Percentiles rank a stretch among this genome's conserved stretches.
Evolutionary conservation across 2,888 invertebrate species (phyloP).

Genomic region (Gari tellinella): DNA sequence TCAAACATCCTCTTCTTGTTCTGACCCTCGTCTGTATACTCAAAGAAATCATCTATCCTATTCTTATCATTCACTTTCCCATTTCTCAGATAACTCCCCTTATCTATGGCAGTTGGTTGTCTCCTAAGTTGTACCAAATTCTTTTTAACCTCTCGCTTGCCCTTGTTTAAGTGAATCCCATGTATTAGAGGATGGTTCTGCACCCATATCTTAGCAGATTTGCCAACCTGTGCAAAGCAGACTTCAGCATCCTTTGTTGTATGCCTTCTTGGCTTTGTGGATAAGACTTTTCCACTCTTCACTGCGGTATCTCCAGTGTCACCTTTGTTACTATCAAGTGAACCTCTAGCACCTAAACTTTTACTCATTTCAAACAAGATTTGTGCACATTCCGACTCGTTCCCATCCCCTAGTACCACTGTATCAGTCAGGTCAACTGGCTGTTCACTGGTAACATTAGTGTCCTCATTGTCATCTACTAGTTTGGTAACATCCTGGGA

Average conservation of each 20-base stretch:
- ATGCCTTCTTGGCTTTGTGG: slow-evolving; percentile 40
- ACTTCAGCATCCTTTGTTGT: slow-evolving; percentile 42
- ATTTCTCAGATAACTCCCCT: slow-evolving; percentile 74
- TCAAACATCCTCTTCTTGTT: slow-evolving; percentile 62
- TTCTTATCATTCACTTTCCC: slow-evolving; percentile 72
- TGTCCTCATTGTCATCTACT: no score
- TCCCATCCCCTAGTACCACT: slow-evolving; percentile 9
- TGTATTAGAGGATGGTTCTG: slow-evolving; percentile 70
- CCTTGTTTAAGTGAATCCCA: slow-evolving; percentile 77
- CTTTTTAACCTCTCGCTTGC: slow-evolving; percentile 77
- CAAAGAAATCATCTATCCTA: slow-evolving; percentile 78
- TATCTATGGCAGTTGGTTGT: slow-evolving; percentile 70
- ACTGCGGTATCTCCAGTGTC: not conserved
- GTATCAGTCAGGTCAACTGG: not conserved
- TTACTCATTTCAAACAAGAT: slow-evolving; percentile 44
- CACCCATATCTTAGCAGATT: slow-evolving; percentile 65
- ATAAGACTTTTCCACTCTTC: slow-evolving; percentile 9
- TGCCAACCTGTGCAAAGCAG: slow-evolving; percentile 65
- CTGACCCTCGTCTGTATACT: slow-evolving; percentile 71
- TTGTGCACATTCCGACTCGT: slow-evolving; percentile 43
- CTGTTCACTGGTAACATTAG: not conserved
- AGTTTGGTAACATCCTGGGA: no score
- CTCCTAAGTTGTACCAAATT: slow-evolving; percentile 67
- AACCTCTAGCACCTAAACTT: not conserved
- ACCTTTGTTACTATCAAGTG: not conserved